phyloP scores from a whole-genome alignment of 53 echinoderm and acorn worm species.

The Mesocentrotus franciscanus region DNA sequence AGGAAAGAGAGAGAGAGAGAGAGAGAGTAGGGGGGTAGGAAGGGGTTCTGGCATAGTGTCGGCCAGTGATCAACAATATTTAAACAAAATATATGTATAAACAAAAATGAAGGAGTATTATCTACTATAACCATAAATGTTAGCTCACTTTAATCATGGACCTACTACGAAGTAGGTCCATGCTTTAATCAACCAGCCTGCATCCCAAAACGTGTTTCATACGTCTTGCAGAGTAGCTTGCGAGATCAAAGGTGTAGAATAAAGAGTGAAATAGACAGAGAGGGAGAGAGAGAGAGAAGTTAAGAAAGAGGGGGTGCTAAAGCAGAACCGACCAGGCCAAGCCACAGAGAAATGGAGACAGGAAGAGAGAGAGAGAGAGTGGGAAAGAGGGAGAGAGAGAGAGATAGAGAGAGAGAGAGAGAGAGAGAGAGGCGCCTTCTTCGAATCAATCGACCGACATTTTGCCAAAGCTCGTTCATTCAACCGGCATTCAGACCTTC shows the following conservation, averaged over 20 bases:
- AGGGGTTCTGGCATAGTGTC: neutral
- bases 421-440: neutral
- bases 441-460: neutral
- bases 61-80: too few species aligned
- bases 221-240: neutral
- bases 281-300: neutral
- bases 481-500: constrained; percentile 9
- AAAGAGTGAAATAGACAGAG: neutral
- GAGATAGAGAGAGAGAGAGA: neutral
- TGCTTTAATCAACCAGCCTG: neutral
- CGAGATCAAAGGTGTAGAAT: neutral
- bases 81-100: too few species aligned
- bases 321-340: neutral
- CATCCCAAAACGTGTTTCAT: neutral
- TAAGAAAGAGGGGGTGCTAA: neutral
- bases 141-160: too few species aligned
- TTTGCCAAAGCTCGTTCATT: neutral
- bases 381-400: neutral
- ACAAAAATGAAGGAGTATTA: too few species aligned
- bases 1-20: neutral
- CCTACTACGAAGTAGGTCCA: too few species aligned
- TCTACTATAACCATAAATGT: too few species aligned
- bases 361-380: neutral
- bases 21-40: neutral
- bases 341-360: neutral